These are phyloP conservation scores for Scelioninae gen. 2 DNA, from an alignment of 2,888 invertebrate genomes.

Conservation along the genomic window DNA sequence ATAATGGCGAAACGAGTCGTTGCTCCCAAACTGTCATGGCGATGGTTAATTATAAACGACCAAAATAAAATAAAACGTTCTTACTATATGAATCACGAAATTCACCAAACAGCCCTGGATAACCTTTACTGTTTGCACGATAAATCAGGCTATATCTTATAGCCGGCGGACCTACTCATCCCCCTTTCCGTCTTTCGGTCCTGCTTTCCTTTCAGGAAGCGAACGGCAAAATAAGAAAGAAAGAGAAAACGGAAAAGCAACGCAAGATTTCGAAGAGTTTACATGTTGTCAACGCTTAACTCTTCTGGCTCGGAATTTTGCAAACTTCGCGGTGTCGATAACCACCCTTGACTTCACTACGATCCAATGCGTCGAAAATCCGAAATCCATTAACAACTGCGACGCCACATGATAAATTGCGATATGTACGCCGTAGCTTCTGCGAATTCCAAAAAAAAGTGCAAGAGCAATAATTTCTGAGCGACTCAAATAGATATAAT, in stretches of 20 bases:
- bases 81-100: conserved; percentile 71
- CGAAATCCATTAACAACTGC: too few species aligned
- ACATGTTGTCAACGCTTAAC: conserved; percentile 18
- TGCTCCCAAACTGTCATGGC: not conserved
- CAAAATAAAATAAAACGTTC: conserved; percentile 40
- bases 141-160: conserved; percentile 73
- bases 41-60: conserved; percentile 30
- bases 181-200: conserved; percentile 8
- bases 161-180: conserved; percentile 44
- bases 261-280: conserved; percentile 9
- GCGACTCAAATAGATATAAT: too few species aligned
- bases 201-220: conserved; percentile 13
- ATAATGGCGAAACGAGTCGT: conserved; percentile 10
- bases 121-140: conserved; percentile 70
- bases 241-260: conserved; percentile 1
- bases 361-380: not conserved
- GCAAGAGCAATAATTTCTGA: too few species aligned
- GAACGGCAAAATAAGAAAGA: not conserved
- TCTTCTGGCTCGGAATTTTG: not conserved
- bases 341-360: not conserved
- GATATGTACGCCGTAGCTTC: not conserved
- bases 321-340: not conserved
- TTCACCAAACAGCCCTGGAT: conserved; percentile 67
- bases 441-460: not conserved
- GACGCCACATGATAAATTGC: not conserved